Conservation (phyloP, 2,113 vertebrate genomes). For the Calonectris borealis region DNA sequence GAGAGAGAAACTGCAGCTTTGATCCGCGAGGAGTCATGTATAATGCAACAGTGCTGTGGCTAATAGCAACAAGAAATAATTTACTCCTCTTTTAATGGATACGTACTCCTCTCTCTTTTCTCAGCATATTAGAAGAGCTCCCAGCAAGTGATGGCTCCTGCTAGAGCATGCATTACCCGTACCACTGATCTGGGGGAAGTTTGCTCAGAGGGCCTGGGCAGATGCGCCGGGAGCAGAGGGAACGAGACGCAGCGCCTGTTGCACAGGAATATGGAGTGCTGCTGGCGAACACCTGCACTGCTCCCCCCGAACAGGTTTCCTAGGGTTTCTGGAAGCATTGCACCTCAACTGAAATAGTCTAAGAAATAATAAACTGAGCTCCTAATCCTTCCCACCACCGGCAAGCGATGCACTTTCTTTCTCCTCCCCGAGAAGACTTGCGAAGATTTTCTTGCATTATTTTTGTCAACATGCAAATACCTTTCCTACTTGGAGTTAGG, state of each 20-base stretch:
- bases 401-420: rapidly evolving
- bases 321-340: background rate
- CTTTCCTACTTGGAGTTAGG: background rate
- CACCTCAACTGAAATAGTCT: no score
- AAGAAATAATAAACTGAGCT: background rate
- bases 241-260: rapidly evolving
- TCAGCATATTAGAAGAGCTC: background rate
- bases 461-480: background rate
- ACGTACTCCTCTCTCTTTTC: background rate
- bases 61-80: background rate
- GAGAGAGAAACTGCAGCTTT: background rate
- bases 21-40: background rate
- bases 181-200: rapidly evolving
- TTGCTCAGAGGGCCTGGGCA: background rate
- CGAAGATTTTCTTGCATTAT: background rate
- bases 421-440: background rate
- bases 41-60: background rate
- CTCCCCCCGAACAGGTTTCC: rapidly evolving
- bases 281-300: background rate
- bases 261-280: rapidly evolving
- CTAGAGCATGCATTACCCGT: rapidly evolving
- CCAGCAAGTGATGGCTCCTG: background rate
- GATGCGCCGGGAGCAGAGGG: rapidly evolving
- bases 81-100: background rate
- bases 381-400: background rate